Percentiles rank a stretch among this genome's conserved stretches.
phyloP scores from a whole-genome alignment of 2,888 invertebrate species.

The Polydrusus pterygomalis region DNA sequence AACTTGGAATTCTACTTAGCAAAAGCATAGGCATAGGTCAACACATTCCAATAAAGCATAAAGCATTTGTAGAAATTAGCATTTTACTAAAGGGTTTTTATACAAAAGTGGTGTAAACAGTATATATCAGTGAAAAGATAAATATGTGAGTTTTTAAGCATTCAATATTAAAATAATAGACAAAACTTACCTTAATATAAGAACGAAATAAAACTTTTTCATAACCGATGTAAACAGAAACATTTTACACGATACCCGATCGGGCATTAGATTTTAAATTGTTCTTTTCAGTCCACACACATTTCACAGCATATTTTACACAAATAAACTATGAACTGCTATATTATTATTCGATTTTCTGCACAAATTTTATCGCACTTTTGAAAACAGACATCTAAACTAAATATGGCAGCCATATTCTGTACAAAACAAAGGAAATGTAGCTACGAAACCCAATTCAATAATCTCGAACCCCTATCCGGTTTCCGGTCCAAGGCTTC shows the following conservation, averaged over 20 bases:
- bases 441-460: slow-evolving; percentile 71
- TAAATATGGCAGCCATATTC: slow-evolving; percentile 91
- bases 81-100: not conserved
- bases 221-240: slow-evolving; percentile 87
- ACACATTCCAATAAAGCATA: slow-evolving; percentile 32
- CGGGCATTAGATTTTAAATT: slow-evolving; percentile 70
- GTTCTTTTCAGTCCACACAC: slow-evolving; percentile 71
- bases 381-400: slow-evolving; percentile 87
- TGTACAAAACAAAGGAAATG: slow-evolving; percentile 84
- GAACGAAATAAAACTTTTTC: slow-evolving; percentile 78
- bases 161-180: not conserved
- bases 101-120: not conserved
- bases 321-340: slow-evolving; percentile 66
- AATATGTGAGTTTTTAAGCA: not conserved
- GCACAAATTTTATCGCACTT: slow-evolving; percentile 71
- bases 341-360: slow-evolving; percentile 69
- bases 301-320: slow-evolving; percentile 69
- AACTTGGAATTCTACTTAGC: slow-evolving; percentile 45
- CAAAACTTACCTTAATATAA: slow-evolving; percentile 74
- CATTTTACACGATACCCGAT: slow-evolving; percentile 73
- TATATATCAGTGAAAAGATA: not conserved
- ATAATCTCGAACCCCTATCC: slow-evolving; percentile 70
- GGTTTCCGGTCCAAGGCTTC: slow-evolving; percentile 65
- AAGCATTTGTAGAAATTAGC: slow-evolving; percentile 10
- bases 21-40: slow-evolving; percentile 53